Evolutionary conservation across 2,888 invertebrate species (phyloP).

Genomic region (Agonopterix alstromeriana): DNA sequence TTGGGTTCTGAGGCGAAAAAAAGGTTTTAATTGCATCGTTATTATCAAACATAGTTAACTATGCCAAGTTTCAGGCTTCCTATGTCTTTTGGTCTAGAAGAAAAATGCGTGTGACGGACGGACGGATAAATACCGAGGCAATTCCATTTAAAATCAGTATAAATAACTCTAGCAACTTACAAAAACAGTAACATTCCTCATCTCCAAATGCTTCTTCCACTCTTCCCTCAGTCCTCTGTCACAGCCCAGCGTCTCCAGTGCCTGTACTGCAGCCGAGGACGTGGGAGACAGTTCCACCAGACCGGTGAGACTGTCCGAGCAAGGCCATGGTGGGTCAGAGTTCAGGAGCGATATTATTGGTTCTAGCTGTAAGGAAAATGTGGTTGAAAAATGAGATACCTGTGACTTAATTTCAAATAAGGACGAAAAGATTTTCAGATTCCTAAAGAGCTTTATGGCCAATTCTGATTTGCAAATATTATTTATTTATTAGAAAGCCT

Average conservation of each 20-base stretch:
- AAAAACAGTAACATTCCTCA: conserved; percentile 27
- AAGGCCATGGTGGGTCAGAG: conserved; percentile 67
- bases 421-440: too few species aligned
- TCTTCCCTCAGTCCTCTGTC: conserved; percentile 28
- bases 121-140: too few species aligned
- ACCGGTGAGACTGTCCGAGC: conserved; percentile 52
- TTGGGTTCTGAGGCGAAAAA: conserved; percentile 23
- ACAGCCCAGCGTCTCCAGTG: conserved; percentile 66
- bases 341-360: conserved; percentile 56
- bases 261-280: conserved; percentile 45
- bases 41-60: too few species aligned
- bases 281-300: conserved; percentile 35
- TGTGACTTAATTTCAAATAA: too few species aligned
- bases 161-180: conserved; percentile 32
- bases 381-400: background rate
- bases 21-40: too few species aligned
- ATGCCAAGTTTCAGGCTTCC: too few species aligned
- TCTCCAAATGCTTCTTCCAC: conserved; percentile 50
- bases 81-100: too few species aligned
- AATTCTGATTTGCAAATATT: too few species aligned
- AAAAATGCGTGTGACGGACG: too few species aligned
- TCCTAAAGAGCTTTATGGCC: too few species aligned
- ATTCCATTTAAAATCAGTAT: too few species aligned
- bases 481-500: too few species aligned
- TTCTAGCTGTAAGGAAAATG: conserved; percentile 38